A percentile compares a stretch with the other conserved stretches of the same genome.
Conservation (phyloP, 2,888 invertebrate genomes). For the Nezara viridula region DNA sequence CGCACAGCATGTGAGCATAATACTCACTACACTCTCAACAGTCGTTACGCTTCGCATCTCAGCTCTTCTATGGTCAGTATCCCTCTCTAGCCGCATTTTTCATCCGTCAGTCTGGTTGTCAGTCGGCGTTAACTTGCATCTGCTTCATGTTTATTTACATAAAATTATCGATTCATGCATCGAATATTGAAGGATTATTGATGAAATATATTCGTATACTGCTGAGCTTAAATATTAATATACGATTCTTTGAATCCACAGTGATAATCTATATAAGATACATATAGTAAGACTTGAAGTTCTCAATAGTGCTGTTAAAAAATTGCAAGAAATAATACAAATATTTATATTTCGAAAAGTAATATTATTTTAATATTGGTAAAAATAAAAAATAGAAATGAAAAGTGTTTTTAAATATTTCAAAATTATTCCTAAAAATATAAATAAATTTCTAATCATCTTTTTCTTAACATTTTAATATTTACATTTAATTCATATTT, state of each 20-base stretch:
- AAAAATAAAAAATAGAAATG: too few relatives aligned
- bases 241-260: neutral
- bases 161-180: neutral
- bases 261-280: neutral
- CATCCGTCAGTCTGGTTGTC: neutral
- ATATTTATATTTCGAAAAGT: too few relatives aligned
- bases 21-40: neutral
- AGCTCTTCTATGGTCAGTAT: conserved; percentile 29
- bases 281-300: neutral
- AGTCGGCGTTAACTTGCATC: too few relatives aligned
- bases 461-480: too few relatives aligned
- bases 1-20: neutral
- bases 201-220: neutral
- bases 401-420: too few relatives aligned
- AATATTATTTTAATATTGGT: too few relatives aligned
- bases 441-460: too few relatives aligned
- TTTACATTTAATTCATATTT: too few relatives aligned
- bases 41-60: neutral
- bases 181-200: neutral
- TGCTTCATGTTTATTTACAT: neutral
- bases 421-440: too few relatives aligned
- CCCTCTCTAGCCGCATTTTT: neutral
- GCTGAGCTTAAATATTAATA: neutral
- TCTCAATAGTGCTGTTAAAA: neutral
- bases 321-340: neutral